Evolutionary conservation across 2,888 invertebrate genomes (phyloP).

Genomic region (Chrysolina oricalcia): DNA sequence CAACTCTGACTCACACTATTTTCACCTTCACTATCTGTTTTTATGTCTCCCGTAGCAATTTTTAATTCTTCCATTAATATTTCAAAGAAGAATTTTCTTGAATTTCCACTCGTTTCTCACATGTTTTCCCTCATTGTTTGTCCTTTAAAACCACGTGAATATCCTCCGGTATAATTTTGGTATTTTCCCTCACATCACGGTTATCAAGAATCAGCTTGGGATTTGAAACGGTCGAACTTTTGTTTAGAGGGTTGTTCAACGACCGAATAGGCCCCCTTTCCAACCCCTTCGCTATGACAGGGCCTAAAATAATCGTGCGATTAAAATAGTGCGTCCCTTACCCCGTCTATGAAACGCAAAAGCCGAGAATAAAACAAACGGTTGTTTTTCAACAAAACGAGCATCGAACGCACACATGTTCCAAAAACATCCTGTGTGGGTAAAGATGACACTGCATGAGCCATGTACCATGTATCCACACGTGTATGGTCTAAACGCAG

Average conservation of each 20-base stretch:
- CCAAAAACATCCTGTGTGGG: conserved; percentile 31
- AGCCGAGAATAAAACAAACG: conserved; percentile 10
- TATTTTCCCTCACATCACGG: not conserved
- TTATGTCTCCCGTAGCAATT: no score
- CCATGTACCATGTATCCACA: not conserved
- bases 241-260: not conserved
- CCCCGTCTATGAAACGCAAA: not conserved
- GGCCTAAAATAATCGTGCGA: not conserved
- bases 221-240: conserved; percentile 1
- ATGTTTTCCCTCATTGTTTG: no score
- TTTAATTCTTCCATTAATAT: no score
- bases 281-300: not conserved
- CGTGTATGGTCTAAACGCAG: conserved; percentile 22
- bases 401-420: conserved; percentile 20
- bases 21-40: no score
- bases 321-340: not conserved
- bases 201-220: not conserved
- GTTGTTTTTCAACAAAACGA: conserved; percentile 15
- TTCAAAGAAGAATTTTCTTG: no score
- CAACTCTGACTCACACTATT: no score
- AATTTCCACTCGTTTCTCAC: no score
- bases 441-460: conserved; percentile 25
- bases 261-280: not conserved
- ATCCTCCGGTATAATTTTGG: no score
- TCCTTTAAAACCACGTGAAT: no score